Evolutionary conservation across 2,113 vertebrate species (phyloP), one percentile per base, ranked within the genome.

Genomic region (Lasiurus cinereus): DNA sequence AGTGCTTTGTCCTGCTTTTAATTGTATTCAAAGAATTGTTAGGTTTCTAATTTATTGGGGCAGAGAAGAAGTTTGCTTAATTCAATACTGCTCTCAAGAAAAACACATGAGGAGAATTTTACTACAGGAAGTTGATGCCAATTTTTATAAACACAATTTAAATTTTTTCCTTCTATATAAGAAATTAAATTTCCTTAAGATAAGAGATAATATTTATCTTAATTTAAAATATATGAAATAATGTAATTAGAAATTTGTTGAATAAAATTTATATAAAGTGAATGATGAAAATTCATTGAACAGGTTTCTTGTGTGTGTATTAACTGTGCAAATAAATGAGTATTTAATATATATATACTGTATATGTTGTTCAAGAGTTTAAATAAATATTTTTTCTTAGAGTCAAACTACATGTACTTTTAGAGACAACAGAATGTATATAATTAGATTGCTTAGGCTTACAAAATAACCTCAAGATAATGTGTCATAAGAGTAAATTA

Each of bases 331-430:
- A 88, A 83, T 39, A 67, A 74, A 43, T 67, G 70, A 6, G 33
- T 64, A 72, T 64, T 90, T 82, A 66, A 16, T n/a, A 21, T 31
- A 48, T 39, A 39, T 39, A 39, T 39, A 39, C 39, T 39, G 15
- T 56, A 21, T 62, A 59, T 13, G 6, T 29, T 52, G 7, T 39
- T 93, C 70, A 64, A 64, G 39, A 72, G 27, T 22, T 84, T 19
- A 84, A 67, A n/a, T 94, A 31, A 88, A 83, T 82, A 43, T 43
- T 79, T 92, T 76, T 76, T 73, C 2, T 85, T 67, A 82, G 52
- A 62, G 54, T 90, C n/a, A 83, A 88, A 50, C 9, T 77, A 4
- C 33, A 21, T 46, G 8, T 12, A 56, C 31, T 73, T 77, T 70
- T 70, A 91, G 67, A 89, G 39, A 76, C 0, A 43, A 29, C 10